Conservation (phyloP, 2,888 invertebrate species). For the Polymixis flavicincta region DNA sequence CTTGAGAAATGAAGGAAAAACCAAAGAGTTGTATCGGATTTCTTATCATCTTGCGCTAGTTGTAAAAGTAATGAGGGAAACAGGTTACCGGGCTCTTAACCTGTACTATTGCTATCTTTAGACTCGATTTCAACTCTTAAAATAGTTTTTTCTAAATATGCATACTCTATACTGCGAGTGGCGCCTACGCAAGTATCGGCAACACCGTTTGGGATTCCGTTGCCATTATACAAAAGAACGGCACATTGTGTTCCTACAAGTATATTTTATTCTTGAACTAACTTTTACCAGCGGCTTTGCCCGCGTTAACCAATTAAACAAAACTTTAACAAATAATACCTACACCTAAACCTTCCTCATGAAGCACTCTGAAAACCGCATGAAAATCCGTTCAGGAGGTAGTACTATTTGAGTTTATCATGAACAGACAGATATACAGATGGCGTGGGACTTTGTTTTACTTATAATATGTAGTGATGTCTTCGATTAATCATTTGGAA, state of each 20-base stretch:
- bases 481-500: too few species aligned
- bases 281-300: too few species aligned
- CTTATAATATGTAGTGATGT: too few species aligned
- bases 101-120: conserved; percentile 32
- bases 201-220: conserved; percentile 13
- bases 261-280: neutral
- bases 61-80: conserved; percentile 29
- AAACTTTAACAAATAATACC: too few species aligned
- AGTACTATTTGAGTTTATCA: too few species aligned
- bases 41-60: conserved; percentile 25
- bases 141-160: conserved; percentile 20
- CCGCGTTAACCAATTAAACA: too few species aligned
- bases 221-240: conserved; percentile 1
- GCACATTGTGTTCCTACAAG: neutral
- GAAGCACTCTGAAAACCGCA: too few species aligned
- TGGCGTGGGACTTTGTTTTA: too few species aligned
- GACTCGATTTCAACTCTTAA: conserved; percentile 16
- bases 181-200: conserved; percentile 28
- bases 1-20: conserved; percentile 13
- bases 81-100: conserved; percentile 35
- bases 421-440: too few species aligned
- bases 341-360: too few species aligned
- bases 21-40: neutral
- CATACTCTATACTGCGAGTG: neutral
- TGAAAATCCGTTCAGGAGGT: too few species aligned